Conservation (phyloP, 2,113 vertebrate species). For the Peromyscus polionotus region DNA sequence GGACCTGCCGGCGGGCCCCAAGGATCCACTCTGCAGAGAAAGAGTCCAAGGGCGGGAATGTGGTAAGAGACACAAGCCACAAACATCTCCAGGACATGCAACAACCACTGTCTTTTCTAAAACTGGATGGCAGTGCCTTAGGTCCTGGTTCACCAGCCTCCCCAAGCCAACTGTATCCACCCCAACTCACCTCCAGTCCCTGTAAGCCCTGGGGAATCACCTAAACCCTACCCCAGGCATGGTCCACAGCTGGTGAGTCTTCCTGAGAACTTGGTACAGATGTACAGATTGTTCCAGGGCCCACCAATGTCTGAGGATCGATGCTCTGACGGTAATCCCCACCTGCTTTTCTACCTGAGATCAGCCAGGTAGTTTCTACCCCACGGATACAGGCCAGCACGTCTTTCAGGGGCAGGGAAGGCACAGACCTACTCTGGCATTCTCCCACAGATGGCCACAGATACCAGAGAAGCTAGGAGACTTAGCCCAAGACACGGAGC, state of each 20-base stretch:
- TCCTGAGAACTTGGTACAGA: neutral
- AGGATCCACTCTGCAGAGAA: neutral
- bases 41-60: neutral
- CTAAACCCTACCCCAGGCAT: rapidly evolving
- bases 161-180: neutral
- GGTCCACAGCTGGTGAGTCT: neutral
- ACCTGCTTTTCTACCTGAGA: neutral
- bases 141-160: neutral
- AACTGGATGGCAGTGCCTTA: rapidly evolving
- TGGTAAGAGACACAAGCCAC: neutral
- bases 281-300: too few relatives aligned
- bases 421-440: rapidly evolving
- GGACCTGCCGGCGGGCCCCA: neutral
- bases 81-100: too few relatives aligned
- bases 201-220: too few relatives aligned
- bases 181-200: neutral
- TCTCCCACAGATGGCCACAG: neutral
- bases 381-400: rapidly evolving
- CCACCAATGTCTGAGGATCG: neutral
- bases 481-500: neutral
- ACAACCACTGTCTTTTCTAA: neutral
- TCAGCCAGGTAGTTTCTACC: neutral
- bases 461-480: neutral
- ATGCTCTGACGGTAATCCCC: neutral
- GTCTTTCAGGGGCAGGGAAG: too few relatives aligned